Evolutionary conservation across 2,888 invertebrate genomes (phyloP), one percentile per base, ranked within the genome.

Genomic region (Orthosia gracilis): DNA sequence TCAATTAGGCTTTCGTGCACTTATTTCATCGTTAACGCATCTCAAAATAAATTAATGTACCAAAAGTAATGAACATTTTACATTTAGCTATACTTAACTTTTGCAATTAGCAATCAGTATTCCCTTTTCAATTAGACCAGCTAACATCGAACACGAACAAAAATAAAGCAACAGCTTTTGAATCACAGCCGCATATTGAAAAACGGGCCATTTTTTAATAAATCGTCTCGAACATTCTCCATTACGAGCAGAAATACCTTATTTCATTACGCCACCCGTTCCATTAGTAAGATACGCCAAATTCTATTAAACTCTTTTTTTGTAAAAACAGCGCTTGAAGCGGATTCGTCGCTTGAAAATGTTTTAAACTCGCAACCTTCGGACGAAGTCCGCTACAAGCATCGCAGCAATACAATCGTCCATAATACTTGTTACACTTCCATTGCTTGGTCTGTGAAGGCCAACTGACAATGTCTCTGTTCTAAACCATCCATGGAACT

Each of bases 261-360:
- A 95, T 95, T 96, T 95, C 95, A 95, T 96, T 96, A 95, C 91
- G 90, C 89, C 91, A 91, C 91, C 89, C 91, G 90, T 93, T 94
- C 95, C 95, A 95, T 96, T 96, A 95, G 94, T 93, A 91, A 95
- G 95, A 95, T 95, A 95, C 93, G 94, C 91, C 91, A 91, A 94
- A 95, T 95, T 95, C 94, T 94, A 95, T 95, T 94, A 95, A 93
- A 92, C 91, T 92, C 91, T 92, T 92, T 92, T n/a, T 92, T 91
- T 85, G 89, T 84, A 85, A 90, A 92, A 92, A 89, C 90, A 92
- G 91, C 93, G 92, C 90, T 92, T 91, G 72, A 83, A 90, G 89
- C 89, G 85, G 70, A 78, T 78, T 86, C 67, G 64, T 69, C 62
- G 86, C 78, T 83, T 62, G 68, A 84, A 85, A 88, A 78, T 85